These are phyloP conservation scores for Cydia splendana DNA, from an alignment of 1,140 invertebrate genomes.

Conservation along the genomic window DNA sequence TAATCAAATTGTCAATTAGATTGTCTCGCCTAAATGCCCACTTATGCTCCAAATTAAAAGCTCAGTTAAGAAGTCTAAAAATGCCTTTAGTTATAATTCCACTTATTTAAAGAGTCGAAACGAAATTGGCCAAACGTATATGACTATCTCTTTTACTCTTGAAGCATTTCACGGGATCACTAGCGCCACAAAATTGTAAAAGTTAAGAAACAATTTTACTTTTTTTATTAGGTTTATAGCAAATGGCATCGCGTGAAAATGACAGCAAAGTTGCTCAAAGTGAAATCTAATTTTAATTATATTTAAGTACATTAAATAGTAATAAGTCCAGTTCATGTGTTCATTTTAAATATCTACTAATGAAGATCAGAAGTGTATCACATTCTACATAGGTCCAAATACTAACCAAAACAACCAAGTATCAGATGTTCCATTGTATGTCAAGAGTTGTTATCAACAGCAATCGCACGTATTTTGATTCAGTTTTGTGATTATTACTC, in stretches of 20 bases:
- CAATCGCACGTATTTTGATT: slow-evolving; percentile 59
- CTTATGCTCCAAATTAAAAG: no score
- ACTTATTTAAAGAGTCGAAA: neutral
- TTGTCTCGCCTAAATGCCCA: neutral
- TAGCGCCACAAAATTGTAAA: neutral
- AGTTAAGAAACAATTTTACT: neutral
- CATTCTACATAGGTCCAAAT: slow-evolving; percentile 29
- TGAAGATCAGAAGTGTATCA: slow-evolving; percentile 22
- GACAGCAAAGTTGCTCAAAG: slow-evolving; percentile 36
- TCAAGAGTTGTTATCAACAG: slow-evolving; percentile 55
- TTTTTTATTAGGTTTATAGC: slow-evolving; percentile 39
- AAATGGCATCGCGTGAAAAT: slow-evolving; percentile 64
- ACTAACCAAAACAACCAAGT: slow-evolving; percentile 36
- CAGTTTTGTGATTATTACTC: slow-evolving; percentile 49
- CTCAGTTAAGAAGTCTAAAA: neutral
- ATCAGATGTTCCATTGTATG: slow-evolving; percentile 47
- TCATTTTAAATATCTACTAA: neutral
- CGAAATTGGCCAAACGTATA: neutral
- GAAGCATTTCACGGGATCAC: neutral
- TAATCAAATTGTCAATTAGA: neutral
- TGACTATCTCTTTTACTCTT: neutral
- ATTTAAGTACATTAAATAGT: slow-evolving; percentile 22
- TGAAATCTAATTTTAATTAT: slow-evolving; percentile 29
- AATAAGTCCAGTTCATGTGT: slow-evolving; percentile 6
- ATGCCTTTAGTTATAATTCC: neutral